Evolutionary conservation across 1,140 invertebrate species (phyloP), one percentile per base, ranked within the genome.

Genomic region (Calycopis cecrops): DNA sequence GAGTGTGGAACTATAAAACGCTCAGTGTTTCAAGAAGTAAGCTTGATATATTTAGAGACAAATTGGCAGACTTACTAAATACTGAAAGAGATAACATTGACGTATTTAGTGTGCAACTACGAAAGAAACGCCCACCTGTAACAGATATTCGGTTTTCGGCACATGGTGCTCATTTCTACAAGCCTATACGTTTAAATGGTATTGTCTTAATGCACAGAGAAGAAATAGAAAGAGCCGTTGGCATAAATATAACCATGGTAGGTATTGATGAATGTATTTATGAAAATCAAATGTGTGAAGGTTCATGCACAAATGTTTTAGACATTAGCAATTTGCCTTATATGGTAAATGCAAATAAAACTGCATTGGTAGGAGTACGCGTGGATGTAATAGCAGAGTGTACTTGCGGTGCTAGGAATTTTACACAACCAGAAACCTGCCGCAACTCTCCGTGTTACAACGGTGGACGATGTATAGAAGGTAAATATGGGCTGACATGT

Each of bases 221-320:
- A 89, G 94, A 97, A 92, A 98, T 99, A 80, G 97, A 98, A 88
- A 91, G 92, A 65, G 93, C 95, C 62, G 94, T 98, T 8, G 97
- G 97, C 21, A 96, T 99, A 48, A 97, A 97, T 69, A 98, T 99
- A 38, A 97, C 95, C 3, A 98, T 99, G 97, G 96, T 99, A 2
- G 97, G 96, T 54, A 99, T 99, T 63, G 97, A 99, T 71, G 97
- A 99, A 87, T 99, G 98, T 83, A 88, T 98, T 28, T 96, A 97
- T 77, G 96, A 98, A 88, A 97, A 98, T 76, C 94, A 96, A 72
- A 95, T 94, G 87, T 99, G 97, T 86, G 97, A 98, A 85, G 96
- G 95, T 7, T 98, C 97, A 51, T 99, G 98, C 85, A 97, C 96
- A 1, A 99, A 98, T 85, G 91, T 92, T 34, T 86, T 98, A 21